Conservation (phyloP, 2,113 vertebrate species). For the Odocoileus virginianus region DNA sequence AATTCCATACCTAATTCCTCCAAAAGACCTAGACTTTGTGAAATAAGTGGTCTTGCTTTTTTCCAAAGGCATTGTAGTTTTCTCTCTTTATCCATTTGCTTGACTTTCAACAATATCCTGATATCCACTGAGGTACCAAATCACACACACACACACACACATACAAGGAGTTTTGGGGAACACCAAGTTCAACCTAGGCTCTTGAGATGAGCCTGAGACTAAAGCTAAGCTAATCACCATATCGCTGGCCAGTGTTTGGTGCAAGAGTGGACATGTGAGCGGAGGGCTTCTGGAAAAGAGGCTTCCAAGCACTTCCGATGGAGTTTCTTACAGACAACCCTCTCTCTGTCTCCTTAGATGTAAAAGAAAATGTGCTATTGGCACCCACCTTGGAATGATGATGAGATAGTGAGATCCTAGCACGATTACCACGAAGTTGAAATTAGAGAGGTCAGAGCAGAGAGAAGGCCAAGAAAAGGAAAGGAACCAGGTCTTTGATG, state of each 20-base stretch:
- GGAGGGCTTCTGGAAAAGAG: background rate
- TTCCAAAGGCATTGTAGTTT: background rate
- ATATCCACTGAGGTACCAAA: background rate
- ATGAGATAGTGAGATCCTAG: background rate
- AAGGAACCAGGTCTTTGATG: background rate
- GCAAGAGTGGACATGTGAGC: background rate
- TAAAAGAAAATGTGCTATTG: background rate
- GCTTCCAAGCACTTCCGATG: slow-evolving; percentile 66
- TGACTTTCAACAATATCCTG: background rate
- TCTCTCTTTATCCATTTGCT: background rate
- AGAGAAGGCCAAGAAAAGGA: background rate
- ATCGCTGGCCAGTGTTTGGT: no score
- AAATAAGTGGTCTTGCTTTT: background rate
- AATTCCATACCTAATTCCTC: background rate
- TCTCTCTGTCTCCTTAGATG: background rate
- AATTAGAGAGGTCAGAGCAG: background rate
- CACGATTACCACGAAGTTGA: background rate
- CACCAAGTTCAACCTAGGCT: background rate
- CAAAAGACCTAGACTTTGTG: background rate
- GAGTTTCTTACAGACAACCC: background rate
- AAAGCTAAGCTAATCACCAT: background rate
- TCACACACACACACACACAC: no score
- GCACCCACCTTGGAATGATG: background rate
- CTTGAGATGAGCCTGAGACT: background rate
- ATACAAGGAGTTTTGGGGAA: background rate